Evolutionary conservation across 2,113 vertebrate genomes (phyloP), one percentile per base, ranked within the genome.

Genomic region (Lepus timidus): DNA sequence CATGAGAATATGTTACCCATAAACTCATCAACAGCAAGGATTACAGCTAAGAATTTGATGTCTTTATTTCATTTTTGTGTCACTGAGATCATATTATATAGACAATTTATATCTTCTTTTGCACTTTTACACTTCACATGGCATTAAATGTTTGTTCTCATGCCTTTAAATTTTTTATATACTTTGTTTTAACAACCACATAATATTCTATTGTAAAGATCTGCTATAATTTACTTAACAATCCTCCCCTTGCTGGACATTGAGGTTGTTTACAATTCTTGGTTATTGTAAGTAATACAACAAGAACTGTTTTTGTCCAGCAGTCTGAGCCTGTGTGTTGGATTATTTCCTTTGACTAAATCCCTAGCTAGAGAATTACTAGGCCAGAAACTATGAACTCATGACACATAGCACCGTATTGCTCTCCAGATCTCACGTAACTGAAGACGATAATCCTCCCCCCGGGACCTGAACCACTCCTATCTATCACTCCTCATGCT

Each of bases 321-420:
- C 70, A 88, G 51, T 17, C 44, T 94, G 64, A 92, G 44, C 84
- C 65, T 29, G 49, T 16, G 51, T 68, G 90, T 94, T 88, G 51
- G 83, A 96, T 93, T 17, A 75, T 81, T 92, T 93, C 73, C 61
- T 95, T 93, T 33, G 1, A 52, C 44, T 96, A 86, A 95, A 84
- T 73, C 86, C 75, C 52, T 89, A 93, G 75, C 19, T 58, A 91
- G 49, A 64, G 80, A 92, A 91, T 75, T 65, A 83, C 88, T 88
- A 23, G 33, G 76, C 58, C 80, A 84, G 84, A 86, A 82, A 23
- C 16, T 52, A 82, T 80, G 80, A 85, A 27, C 67, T 91, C 91
- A 86, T 7, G 16, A 39, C 64, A 10, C 20, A 10, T 58, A 87
- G 2, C 78, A 23, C 29, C 84, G 71, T 33, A 44, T 6, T 73